phyloP scores from a whole-genome alignment of 2,888 invertebrate genomes.

The Agapostemon virescens region DNA sequence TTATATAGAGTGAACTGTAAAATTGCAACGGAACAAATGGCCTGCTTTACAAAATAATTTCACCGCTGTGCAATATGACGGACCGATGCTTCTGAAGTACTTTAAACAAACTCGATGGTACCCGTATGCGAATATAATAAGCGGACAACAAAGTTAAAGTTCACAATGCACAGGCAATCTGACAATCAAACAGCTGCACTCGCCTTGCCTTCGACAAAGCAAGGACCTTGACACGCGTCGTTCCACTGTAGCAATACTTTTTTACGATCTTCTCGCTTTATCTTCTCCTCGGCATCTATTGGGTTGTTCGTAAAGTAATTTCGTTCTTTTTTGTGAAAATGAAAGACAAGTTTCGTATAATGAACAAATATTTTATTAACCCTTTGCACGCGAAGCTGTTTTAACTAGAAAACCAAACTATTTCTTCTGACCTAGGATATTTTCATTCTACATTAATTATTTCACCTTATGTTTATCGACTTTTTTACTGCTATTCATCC shows the following conservation, averaged over 20 bases:
- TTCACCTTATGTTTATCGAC: too few relatives aligned
- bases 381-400: too few relatives aligned
- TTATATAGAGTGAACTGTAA: too few relatives aligned
- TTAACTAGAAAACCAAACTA: too few relatives aligned
- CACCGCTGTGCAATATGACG: neutral
- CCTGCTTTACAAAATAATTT: neutral
- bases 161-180: neutral
- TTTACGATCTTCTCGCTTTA: neutral
- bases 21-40: neutral
- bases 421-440: too few relatives aligned
- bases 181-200: slow-evolving; percentile 46
- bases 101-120: slow-evolving; percentile 30
- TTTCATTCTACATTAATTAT: too few relatives aligned
- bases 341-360: too few relatives aligned
- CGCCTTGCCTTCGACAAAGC: slow-evolving; percentile 49
- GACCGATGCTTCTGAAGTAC: neutral
- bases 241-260: neutral
- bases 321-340: too few relatives aligned
- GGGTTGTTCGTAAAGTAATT: too few relatives aligned
- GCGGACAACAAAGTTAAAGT: slow-evolving; percentile 37
- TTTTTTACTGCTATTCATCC: too few relatives aligned
- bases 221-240: slow-evolving; percentile 30
- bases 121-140: slow-evolving; percentile 41
- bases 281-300: neutral
- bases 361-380: too few relatives aligned